Conservation (phyloP, 2,888 invertebrate genomes). For the Choristoneura rosaceana region DNA sequence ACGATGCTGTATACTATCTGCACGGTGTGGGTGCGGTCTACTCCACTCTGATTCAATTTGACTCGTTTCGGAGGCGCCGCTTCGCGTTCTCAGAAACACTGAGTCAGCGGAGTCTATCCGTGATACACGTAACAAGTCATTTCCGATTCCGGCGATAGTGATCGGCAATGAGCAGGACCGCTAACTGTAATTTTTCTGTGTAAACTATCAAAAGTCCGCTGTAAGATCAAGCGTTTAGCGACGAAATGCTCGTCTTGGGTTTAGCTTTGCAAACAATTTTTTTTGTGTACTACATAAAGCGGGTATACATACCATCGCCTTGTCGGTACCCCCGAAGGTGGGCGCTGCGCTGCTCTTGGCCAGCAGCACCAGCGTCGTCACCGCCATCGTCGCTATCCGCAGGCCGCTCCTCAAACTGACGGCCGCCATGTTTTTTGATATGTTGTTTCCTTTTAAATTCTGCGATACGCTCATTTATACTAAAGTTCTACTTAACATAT, state of each 20-base stretch:
- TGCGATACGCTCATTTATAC: slow-evolving; percentile 65
- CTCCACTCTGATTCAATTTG: slow-evolving; percentile 55
- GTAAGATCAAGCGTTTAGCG: neutral
- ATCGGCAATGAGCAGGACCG: slow-evolving; percentile 10
- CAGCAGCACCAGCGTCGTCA: slow-evolving; percentile 65
- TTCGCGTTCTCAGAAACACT: slow-evolving; percentile 55
- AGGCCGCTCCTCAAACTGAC: slow-evolving; percentile 67
- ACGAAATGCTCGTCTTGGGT: neutral
- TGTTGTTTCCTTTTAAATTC: slow-evolving; percentile 55
- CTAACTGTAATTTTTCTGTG: neutral
- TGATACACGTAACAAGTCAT: slow-evolving; percentile 54
- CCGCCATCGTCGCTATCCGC: slow-evolving; percentile 68
- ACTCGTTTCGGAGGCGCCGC: slow-evolving; percentile 58
- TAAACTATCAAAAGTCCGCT: neutral
- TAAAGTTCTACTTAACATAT: slow-evolving; percentile 54
- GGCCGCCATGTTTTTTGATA: slow-evolving; percentile 67
- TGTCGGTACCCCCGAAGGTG: slow-evolving; percentile 72
- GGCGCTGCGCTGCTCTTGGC: slow-evolving; percentile 76
- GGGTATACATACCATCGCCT: slow-evolving; percentile 74
- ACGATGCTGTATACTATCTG: slow-evolving; percentile 56
- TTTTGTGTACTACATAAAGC: neutral
- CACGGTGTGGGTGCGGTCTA: slow-evolving; percentile 53
- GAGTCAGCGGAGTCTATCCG: slow-evolving; percentile 49
- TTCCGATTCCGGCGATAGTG: slow-evolving; percentile 61
- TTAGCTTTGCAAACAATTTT: neutral